Percentiles rank a stretch among this genome's conserved stretches.
These are phyloP conservation scores for Hyppa rectilinea DNA, from an alignment of 2,888 invertebrate species.

Conservation along the genomic window DNA sequence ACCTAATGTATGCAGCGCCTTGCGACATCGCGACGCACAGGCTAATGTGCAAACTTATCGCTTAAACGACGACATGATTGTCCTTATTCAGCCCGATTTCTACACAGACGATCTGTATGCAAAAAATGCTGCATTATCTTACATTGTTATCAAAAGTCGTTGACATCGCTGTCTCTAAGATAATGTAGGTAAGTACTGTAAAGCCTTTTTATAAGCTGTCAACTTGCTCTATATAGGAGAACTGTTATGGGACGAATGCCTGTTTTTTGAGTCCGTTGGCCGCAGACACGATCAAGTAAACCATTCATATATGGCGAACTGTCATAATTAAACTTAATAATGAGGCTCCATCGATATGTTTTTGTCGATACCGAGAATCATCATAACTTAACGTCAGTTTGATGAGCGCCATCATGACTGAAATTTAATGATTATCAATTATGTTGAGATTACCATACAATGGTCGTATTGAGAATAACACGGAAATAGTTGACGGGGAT, in stretches of 20 bases:
- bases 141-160: constrained; percentile 73
- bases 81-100: constrained; percentile 42
- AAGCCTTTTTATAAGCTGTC: constrained; percentile 79
- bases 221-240: constrained; percentile 82
- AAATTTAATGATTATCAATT: constrained; percentile 74
- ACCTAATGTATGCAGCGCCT: constrained; percentile 40
- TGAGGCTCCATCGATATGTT: constrained; percentile 83
- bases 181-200: constrained; percentile 73
- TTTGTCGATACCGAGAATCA: constrained; percentile 82
- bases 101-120: constrained; percentile 45
- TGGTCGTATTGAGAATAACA: constrained; percentile 63
- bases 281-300: constrained; percentile 80
- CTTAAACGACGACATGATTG: constrained; percentile 38
- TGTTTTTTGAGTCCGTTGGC: constrained; percentile 78
- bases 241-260: constrained; percentile 76
- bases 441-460: constrained; percentile 70
- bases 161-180: constrained; percentile 73
- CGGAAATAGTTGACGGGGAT: constrained; percentile 51
- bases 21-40: constrained; percentile 38
- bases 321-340: constrained; percentile 90
- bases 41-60: constrained; percentile 25
- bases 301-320: constrained; percentile 88
- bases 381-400: constrained; percentile 87
- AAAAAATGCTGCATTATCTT: constrained; percentile 64
- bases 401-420: constrained; percentile 73